Evolutionary conservation across 2,113 vertebrate genomes (phyloP).

Genomic region (Aptenodytes forsteri): DNA sequence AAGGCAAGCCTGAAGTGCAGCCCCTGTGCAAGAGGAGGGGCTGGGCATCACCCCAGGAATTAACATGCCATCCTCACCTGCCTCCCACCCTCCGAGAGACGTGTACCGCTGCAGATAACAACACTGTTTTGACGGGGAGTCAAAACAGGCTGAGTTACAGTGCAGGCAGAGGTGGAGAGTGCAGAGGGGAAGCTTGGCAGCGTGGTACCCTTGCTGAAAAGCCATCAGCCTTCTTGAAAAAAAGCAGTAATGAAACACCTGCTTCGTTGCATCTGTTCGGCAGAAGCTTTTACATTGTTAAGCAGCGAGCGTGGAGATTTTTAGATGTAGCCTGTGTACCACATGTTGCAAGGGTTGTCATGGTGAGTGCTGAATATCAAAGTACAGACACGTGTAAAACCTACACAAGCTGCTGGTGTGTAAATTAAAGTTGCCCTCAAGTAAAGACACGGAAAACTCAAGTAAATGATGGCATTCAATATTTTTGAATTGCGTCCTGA

Average conservation of each 20-base stretch:
- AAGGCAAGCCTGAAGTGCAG: neutral
- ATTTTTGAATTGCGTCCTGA: neutral
- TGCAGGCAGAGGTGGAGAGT: neutral
- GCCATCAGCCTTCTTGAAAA: neutral
- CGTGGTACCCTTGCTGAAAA: neutral
- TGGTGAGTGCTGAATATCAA: neutral
- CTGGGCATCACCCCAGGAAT: neutral
- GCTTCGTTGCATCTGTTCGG: neutral
- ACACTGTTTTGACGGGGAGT: accelerated
- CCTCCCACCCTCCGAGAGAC: accelerated
- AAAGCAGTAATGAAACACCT: neutral
- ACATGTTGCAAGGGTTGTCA: neutral
- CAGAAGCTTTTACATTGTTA: neutral
- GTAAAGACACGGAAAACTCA: neutral
- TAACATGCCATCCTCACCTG: neutral
- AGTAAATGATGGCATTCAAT: neutral
- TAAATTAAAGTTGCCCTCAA: neutral
- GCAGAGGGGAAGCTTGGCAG: neutral
- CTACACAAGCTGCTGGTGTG: neutral
- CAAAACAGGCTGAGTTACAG: accelerated
- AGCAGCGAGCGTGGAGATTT: neutral
- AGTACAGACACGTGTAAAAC: neutral
- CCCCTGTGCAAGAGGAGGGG: neutral
- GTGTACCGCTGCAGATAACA: accelerated
- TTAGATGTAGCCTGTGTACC: neutral